phyloP scores from a whole-genome alignment of 2,888 invertebrate species.

The Boloria selene region DNA sequence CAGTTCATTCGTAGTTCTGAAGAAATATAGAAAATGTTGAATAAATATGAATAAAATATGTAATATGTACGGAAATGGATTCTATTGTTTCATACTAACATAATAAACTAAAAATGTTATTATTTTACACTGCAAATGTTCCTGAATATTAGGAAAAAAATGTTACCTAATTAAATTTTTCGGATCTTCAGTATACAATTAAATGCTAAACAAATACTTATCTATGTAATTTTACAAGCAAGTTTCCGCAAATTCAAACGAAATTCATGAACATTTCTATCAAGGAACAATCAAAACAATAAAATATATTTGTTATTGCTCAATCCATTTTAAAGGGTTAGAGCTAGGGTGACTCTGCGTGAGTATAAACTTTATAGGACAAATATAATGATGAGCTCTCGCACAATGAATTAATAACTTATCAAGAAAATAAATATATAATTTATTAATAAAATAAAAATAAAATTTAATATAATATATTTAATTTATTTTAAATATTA shows the following conservation, averaged over 20 bases:
- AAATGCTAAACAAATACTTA: not conserved
- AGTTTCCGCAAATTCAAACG: conserved; percentile 21
- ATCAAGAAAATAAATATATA: no score
- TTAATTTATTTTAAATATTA: no score
- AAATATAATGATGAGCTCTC: not conserved
- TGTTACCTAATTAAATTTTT: no score
- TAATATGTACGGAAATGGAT: no score
- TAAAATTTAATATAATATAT: no score
- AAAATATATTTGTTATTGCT: conserved; percentile 35
- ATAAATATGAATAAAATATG: not conserved
- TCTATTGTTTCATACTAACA: no score
- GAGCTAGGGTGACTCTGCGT: not conserved
- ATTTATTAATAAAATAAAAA: no score
- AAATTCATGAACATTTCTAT: conserved; percentile 17
- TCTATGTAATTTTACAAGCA: conserved; percentile 23
- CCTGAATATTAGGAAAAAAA: no score
- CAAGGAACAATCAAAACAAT: conserved; percentile 29
- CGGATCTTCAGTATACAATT: no score
- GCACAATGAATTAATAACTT: not conserved
- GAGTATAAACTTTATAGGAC: not conserved
- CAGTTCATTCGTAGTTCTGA: not conserved
- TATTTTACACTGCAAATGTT: no score
- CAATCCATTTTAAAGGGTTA: conserved; percentile 19
- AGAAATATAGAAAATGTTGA: not conserved
- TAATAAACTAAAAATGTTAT: no score